phyloP scores from a whole-genome alignment of 2,888 invertebrate species.

The Thereva nobilitata region DNA sequence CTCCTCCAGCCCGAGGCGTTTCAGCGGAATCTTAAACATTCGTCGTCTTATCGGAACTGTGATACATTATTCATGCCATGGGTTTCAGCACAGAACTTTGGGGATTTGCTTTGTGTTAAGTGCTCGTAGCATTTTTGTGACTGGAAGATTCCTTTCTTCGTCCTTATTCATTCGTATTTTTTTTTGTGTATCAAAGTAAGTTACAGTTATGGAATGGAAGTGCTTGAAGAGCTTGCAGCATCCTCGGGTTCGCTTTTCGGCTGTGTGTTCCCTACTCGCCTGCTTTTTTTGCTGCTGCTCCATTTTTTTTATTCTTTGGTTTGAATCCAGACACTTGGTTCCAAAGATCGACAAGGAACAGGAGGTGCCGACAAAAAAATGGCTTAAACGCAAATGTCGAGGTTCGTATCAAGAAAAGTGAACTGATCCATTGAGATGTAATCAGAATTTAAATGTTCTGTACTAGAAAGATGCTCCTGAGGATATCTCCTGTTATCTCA shows the following conservation, averaged over 20 bases:
- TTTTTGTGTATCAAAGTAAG: too few species aligned
- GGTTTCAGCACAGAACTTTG: slow-evolving; percentile 6
- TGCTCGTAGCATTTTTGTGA: slow-evolving; percentile 24
- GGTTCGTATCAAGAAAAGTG: slow-evolving; percentile 19
- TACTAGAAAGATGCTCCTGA: slow-evolving; percentile 16
- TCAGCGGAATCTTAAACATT: too few species aligned
- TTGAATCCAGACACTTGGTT: too few species aligned
- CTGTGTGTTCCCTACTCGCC: too few species aligned
- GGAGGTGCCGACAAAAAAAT: slow-evolving; percentile 20
- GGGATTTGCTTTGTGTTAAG: slow-evolving; percentile 29
- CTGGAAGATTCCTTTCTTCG: background rate
- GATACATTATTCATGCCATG: slow-evolving; percentile 30
- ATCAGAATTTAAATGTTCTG: slow-evolving; percentile 32
- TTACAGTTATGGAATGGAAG: too few species aligned
- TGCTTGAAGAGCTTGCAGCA: too few species aligned
- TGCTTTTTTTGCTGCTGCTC: too few species aligned
- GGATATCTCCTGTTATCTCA: slow-evolving; percentile 15
- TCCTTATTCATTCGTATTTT: slow-evolving; percentile 5
- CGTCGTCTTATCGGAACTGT: slow-evolving; percentile 23
- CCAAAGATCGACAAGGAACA: background rate
- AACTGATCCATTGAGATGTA: slow-evolving; percentile 31
- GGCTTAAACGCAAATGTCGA: slow-evolving; percentile 28
- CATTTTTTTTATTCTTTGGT: too few species aligned
- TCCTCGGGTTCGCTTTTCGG: too few species aligned
- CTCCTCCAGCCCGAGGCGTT: too few species aligned